Evolutionary conservation across 2,888 invertebrate species (phyloP).

Genomic region (Lasioglossum figueresi): DNA sequence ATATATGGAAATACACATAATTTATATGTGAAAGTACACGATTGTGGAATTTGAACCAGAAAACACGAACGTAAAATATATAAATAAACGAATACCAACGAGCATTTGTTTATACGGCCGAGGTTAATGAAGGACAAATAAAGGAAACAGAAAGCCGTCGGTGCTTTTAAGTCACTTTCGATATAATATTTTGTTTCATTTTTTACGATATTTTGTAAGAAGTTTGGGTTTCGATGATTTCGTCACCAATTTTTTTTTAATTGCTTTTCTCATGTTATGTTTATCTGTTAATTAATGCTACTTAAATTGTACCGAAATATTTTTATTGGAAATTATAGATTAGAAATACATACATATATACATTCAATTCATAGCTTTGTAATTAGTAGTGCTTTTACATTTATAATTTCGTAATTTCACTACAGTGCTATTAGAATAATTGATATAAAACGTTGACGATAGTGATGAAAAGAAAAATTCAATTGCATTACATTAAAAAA

Average conservation of each 20-base stretch:
- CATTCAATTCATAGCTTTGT: slow-evolving; percentile 11
- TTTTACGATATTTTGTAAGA: slow-evolving; percentile 11
- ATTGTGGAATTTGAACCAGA: slow-evolving; percentile 44
- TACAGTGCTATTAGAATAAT: not conserved
- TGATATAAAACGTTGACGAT: not conserved
- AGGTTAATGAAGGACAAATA: slow-evolving; percentile 54
- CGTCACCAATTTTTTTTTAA: slow-evolving; percentile 4
- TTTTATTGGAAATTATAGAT: slow-evolving; percentile 19
- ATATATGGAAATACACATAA: slow-evolving; percentile 39
- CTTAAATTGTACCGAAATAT: slow-evolving; percentile 19
- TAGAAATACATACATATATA: slow-evolving; percentile 29
- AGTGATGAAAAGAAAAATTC: slow-evolving; percentile 1
- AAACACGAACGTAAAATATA: slow-evolving; percentile 51
- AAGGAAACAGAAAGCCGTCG: slow-evolving; percentile 43
- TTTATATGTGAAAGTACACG: slow-evolving; percentile 50
- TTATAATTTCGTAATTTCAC: not conserved
- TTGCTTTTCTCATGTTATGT: slow-evolving; percentile 4
- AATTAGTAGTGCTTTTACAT: slow-evolving; percentile 13
- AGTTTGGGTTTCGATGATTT: slow-evolving; percentile 2
- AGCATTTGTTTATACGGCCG: slow-evolving; percentile 57
- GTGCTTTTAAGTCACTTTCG: slow-evolving; percentile 51
- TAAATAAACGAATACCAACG: slow-evolving; percentile 52
- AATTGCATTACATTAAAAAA: slow-evolving; percentile 7
- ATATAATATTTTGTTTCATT: slow-evolving; percentile 36
- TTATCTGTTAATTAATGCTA: slow-evolving; percentile 15